Evolutionary conservation across 2,888 invertebrate species (phyloP).

Genomic region (Limnephilus marmoratus): DNA sequence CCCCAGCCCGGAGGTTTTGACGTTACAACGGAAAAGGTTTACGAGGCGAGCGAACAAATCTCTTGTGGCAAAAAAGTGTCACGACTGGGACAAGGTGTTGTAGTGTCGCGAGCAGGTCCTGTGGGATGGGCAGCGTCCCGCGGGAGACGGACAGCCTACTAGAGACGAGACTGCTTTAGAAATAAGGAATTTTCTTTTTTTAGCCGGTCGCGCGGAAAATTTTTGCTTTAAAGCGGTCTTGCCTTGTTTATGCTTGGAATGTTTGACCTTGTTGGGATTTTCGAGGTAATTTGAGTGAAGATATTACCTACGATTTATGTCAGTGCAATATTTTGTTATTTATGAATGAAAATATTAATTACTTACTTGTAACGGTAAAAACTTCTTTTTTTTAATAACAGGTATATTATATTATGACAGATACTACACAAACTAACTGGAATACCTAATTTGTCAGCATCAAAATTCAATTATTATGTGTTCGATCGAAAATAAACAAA

Average conservation of each 20-base stretch:
- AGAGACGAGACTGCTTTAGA: neutral
- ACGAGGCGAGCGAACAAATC: slow-evolving; percentile 77
- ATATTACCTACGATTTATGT: neutral
- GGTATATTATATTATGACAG: neutral
- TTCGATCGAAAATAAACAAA: neutral
- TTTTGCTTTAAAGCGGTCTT: neutral
- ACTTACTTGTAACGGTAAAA: neutral
- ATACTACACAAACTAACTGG: neutral
- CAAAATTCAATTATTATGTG: neutral
- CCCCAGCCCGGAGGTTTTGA: slow-evolving; percentile 72
- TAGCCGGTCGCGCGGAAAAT: neutral
- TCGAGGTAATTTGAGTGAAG: neutral
- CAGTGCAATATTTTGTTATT: neutral
- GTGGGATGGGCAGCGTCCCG: neutral
- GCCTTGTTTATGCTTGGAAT: neutral
- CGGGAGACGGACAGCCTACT: slow-evolving; percentile 32
- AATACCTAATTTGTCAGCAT: neutral
- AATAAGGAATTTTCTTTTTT: slow-evolving; percentile 2
- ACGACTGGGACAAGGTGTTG: slow-evolving; percentile 76
- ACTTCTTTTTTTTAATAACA: too few relatives aligned
- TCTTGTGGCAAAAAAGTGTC: slow-evolving; percentile 77
- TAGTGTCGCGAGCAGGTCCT: slow-evolving; percentile 48
- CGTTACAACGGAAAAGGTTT: slow-evolving; percentile 70
- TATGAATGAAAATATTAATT: neutral
- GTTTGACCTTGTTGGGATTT: neutral